Conservation (phyloP, 1,140 invertebrate genomes). For the Dendrolimus punctatus region DNA sequence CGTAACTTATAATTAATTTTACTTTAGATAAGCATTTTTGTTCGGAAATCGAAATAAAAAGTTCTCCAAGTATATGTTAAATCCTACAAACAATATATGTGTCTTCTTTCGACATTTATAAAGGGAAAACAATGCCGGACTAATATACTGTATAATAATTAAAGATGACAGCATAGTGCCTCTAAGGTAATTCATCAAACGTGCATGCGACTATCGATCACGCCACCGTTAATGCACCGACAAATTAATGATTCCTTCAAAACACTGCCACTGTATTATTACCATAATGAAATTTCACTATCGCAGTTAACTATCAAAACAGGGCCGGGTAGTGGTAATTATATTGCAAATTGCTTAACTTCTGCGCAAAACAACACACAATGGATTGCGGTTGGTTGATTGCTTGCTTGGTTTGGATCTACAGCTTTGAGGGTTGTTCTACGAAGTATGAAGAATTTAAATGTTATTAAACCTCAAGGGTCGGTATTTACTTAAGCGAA, state of each 20-base stretch:
- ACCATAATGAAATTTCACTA: conserved; percentile 14
- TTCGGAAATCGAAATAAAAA: too few species aligned
- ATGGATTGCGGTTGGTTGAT: too few species aligned
- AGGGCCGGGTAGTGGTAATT: not conserved
- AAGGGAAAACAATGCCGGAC: not conserved
- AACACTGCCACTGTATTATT: conserved; percentile 20
- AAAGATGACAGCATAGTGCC: conserved; percentile 5
- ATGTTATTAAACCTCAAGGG: too few species aligned
- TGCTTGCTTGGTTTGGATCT: too few species aligned
- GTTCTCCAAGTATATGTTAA: too few species aligned
- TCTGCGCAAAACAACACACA: too few species aligned
- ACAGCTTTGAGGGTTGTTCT: too few species aligned
- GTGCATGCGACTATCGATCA: conserved; percentile 21
- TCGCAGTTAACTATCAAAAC: conserved; percentile 6
- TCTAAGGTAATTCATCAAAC: conserved; percentile 22
- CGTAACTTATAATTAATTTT: too few species aligned
- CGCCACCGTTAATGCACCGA: conserved; percentile 18
- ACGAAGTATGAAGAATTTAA: too few species aligned
- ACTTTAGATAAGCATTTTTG: too few species aligned
- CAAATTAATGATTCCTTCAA: conserved; percentile 25
- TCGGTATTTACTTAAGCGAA: too few species aligned
- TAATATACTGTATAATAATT: not conserved
- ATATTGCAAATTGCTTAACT: conserved; percentile 7
- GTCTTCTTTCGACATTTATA: not conserved
- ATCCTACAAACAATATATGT: too few species aligned